Evolutionary conservation across 2,888 invertebrate species (phyloP).

Genomic region (Hyposoter dolosus): DNA sequence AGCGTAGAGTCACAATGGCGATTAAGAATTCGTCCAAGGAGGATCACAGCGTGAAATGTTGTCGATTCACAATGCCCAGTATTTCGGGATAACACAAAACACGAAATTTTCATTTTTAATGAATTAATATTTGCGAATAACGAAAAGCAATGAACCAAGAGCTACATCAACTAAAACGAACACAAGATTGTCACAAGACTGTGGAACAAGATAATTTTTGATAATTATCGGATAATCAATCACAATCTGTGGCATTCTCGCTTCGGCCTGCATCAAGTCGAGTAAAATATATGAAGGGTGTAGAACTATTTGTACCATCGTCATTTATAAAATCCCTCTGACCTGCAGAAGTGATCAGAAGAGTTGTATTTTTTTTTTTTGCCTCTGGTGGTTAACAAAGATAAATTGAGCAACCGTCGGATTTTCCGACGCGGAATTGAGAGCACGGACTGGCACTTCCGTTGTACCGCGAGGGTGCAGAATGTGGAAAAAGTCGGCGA

Average conservation of each 20-base stretch:
- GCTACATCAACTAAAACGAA: not conserved
- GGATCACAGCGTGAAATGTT: not conserved
- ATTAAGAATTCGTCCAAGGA: not conserved
- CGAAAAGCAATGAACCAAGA: not conserved
- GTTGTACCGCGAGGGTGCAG: conserved; percentile 21
- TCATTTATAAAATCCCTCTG: conserved; percentile 3
- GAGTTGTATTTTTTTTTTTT: conserved; percentile 24
- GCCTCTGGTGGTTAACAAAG: conserved; percentile 24
- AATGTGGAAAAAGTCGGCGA: not conserved
- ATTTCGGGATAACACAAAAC: not conserved
- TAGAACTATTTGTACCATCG: conserved; percentile 9
- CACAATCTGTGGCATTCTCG: not conserved
- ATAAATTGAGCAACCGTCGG: conserved; percentile 61
- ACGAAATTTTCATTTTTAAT: no score
- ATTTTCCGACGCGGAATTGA: conserved; percentile 52
- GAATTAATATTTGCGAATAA: no score
- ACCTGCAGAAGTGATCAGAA: not conserved
- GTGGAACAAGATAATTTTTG: not conserved
- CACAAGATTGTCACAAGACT: not conserved
- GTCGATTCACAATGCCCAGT: not conserved
- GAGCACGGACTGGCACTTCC: conserved; percentile 44
- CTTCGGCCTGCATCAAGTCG: not conserved
- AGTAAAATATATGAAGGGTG: not conserved
- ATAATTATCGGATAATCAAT: not conserved
- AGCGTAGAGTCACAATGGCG: not conserved